Conservation (phyloP, 2,888 invertebrate genomes). For the Tortrix viridana region DNA sequence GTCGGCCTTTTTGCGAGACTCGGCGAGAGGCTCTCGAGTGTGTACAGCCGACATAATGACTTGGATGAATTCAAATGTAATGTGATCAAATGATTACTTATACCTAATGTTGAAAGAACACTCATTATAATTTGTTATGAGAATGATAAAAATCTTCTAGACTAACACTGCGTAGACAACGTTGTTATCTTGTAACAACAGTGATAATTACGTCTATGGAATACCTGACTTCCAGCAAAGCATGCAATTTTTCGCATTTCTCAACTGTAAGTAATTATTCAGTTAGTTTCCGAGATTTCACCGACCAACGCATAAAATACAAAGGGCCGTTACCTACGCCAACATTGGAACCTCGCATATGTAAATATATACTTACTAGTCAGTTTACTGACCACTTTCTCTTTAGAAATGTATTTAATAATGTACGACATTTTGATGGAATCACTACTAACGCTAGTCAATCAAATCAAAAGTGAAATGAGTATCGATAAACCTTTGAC, state of each 20-base stretch:
- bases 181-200: slow-evolving; percentile 21
- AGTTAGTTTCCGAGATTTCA: slow-evolving; percentile 16
- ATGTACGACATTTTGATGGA: slow-evolving; percentile 11
- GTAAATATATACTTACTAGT: slow-evolving; percentile 34
- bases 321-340: slow-evolving; percentile 32
- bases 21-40: no score
- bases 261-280: slow-evolving; percentile 10
- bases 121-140: background rate
- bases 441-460: background rate
- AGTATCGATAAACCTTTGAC: background rate
- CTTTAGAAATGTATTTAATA: slow-evolving; percentile 20
- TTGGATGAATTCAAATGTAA: slow-evolving; percentile 8
- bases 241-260: slow-evolving; percentile 10
- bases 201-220: slow-evolving; percentile 22
- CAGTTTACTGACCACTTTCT: slow-evolving; percentile 27
- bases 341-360: slow-evolving; percentile 20
- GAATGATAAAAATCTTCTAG: slow-evolving; percentile 12
- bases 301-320: slow-evolving; percentile 24
- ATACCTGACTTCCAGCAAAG: slow-evolving; percentile 3
- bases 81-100: background rate
- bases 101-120: background rate
- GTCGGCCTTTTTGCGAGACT: no score
- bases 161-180: slow-evolving; percentile 7
- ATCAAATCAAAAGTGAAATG: slow-evolving; percentile 6
- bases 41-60: no score